phyloP scores from a whole-genome alignment of 64 coral and sea anemone species.

The Anthopleura sola region DNA sequence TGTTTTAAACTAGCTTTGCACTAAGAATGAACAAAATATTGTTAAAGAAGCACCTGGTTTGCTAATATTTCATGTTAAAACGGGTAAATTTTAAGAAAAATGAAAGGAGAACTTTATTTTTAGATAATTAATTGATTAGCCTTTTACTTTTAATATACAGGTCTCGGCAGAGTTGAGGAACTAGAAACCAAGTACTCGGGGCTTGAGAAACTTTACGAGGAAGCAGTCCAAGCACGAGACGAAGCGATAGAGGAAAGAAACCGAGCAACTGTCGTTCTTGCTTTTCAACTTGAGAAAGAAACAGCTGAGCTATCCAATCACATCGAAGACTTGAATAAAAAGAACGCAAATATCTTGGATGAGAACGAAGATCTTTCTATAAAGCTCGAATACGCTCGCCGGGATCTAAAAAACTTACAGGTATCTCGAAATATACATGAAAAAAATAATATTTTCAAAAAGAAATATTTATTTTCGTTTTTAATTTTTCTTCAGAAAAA shows the following conservation, averaged over 20 bases:
- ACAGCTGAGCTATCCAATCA: conserved; percentile 52
- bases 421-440: neutral
- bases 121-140: too few relatives aligned
- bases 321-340: conserved; percentile 41
- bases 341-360: conserved; percentile 35
- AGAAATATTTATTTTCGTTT: neutral
- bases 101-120: too few relatives aligned
- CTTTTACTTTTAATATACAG: conserved; percentile 14
- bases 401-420: conserved; percentile 64
- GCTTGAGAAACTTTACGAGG: conserved; percentile 53
- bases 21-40: too few relatives aligned
- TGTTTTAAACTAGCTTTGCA: too few relatives aligned
- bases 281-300: conserved; percentile 67
- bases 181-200: conserved; percentile 50
- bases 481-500: conserved; percentile 27
- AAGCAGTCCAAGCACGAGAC: conserved; percentile 51
- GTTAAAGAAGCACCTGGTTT: too few relatives aligned
- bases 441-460: too few relatives aligned
- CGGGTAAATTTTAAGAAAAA: too few relatives aligned
- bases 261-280: conserved; percentile 62
- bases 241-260: conserved; percentile 79
- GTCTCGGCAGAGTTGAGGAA: conserved; percentile 66
- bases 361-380: conserved; percentile 69
- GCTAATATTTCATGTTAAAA: too few relatives aligned
- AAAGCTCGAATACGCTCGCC: conserved; percentile 46